Percentiles rank a stretch among this genome's conserved stretches.
Conservation (phyloP, 1,140 invertebrate species). For the Drosophila ambigua region DNA sequence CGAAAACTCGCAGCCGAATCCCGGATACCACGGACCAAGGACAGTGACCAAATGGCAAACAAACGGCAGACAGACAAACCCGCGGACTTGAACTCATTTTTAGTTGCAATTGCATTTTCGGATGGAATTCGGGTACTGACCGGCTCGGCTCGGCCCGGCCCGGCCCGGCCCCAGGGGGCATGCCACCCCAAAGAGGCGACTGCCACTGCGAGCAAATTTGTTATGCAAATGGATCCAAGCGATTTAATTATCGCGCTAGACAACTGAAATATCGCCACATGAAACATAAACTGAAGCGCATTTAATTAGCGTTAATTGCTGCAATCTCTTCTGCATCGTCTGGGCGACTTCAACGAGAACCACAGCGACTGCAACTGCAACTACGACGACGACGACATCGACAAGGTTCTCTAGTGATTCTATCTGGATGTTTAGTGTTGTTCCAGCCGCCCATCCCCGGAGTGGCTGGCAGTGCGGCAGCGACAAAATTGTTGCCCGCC, state of each 20-base stretch:
- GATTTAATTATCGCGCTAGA: constrained; percentile 82
- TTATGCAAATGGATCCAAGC: constrained; percentile 76
- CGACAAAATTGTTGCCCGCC: constrained; percentile 80
- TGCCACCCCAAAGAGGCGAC: constrained; percentile 14
- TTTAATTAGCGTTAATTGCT: constrained; percentile 82
- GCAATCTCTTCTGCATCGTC: constrained; percentile 73
- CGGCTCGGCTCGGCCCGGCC: constrained; percentile 2
- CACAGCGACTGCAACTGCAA: constrained; percentile 1
- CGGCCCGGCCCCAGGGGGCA: not conserved
- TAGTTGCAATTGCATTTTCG: constrained; percentile 44
- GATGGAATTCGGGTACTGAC: not conserved
- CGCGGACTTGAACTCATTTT: constrained; percentile 71
- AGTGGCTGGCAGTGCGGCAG: constrained; percentile 33
- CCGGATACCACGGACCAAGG: constrained; percentile 11
- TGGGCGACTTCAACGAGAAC: constrained; percentile 15
- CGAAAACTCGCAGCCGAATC: not conserved
- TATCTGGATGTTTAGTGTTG: constrained; percentile 52
- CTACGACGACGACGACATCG: constrained; percentile 33
- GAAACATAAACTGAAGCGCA: constrained; percentile 82
- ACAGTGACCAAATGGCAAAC: constrained; percentile 66
- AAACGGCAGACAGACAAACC: constrained; percentile 54
- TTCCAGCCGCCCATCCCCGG: constrained; percentile 26
- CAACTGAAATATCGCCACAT: constrained; percentile 81
- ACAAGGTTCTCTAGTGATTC: constrained; percentile 57
- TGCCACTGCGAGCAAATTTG: constrained; percentile 59